Percentiles rank a stretch among this genome's conserved stretches.
These are phyloP conservation scores for Horisme vitalbata DNA, from an alignment of 2,888 invertebrate genomes.

Conservation along the genomic window DNA sequence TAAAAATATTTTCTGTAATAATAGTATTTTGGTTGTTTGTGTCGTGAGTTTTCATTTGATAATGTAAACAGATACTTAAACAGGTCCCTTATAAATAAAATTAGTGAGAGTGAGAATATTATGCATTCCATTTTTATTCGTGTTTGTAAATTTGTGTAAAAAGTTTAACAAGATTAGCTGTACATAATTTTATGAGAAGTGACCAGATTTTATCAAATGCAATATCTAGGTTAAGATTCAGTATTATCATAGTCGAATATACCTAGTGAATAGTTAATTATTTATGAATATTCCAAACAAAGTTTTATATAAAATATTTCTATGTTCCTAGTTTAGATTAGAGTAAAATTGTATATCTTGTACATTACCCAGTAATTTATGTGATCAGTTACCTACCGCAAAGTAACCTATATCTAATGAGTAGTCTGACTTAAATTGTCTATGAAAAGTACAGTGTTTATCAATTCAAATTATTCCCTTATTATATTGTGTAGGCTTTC, in stretches of 20 bases:
- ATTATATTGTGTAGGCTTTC: slow-evolving; percentile 11
- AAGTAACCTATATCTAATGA: too few species aligned
- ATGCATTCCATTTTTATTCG: slow-evolving; percentile 59
- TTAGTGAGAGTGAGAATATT: slow-evolving; percentile 36
- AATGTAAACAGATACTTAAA: too few species aligned
- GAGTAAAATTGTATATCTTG: slow-evolving; percentile 25
- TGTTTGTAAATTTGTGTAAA: slow-evolving; percentile 73
- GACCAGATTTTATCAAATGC: slow-evolving; percentile 82
- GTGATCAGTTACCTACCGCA: too few species aligned
- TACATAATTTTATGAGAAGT: slow-evolving; percentile 70
- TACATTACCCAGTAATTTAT: slow-evolving; percentile 12
- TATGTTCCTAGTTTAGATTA: slow-evolving; percentile 37
- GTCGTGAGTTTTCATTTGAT: slow-evolving; percentile 26
- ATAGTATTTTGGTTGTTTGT: slow-evolving; percentile 17
- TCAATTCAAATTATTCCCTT: slow-evolving; percentile 4
- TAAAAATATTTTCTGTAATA: slow-evolving; percentile 28
- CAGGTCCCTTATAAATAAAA: not conserved
- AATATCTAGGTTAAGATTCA: slow-evolving; percentile 79
- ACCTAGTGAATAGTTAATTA: slow-evolving; percentile 60
- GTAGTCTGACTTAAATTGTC: too few species aligned
- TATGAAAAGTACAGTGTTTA: not conserved
- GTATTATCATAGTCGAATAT: slow-evolving; percentile 79
- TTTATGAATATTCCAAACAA: slow-evolving; percentile 73
- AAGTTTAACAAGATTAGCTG: slow-evolving; percentile 52
- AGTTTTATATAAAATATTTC: slow-evolving; percentile 62